Conservation (phyloP, 2,888 invertebrate genomes). For the Limnephilus lunatus region DNA sequence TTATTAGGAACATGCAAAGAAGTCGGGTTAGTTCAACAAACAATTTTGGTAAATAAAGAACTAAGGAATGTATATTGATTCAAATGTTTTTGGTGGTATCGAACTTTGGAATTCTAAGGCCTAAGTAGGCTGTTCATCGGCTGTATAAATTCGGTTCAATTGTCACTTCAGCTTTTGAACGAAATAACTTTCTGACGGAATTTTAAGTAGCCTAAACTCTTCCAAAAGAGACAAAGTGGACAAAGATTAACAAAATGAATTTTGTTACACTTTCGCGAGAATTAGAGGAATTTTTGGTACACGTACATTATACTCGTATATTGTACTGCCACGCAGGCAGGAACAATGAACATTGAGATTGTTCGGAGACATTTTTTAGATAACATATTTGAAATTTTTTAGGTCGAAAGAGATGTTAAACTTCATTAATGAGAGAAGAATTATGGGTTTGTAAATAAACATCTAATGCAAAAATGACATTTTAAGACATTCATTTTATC, state of each 20-base stretch:
- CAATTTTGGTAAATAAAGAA: slow-evolving; percentile 29
- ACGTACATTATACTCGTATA: too few relatives aligned
- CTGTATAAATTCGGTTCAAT: neutral
- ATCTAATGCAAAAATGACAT: neutral
- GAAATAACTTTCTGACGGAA: neutral
- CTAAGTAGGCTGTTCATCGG: neutral
- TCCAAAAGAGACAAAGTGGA: neutral
- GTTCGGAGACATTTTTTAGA: too few relatives aligned
- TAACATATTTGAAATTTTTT: neutral
- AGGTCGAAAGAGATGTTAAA: neutral
- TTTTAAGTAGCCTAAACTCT: neutral
- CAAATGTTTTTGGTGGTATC: slow-evolving; percentile 25
- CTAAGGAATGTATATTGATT: slow-evolving; percentile 5
- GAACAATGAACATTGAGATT: neutral
- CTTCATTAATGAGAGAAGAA: neutral
- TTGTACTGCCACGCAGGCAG: neutral
- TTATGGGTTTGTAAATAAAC: neutral
- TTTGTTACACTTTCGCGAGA: neutral
- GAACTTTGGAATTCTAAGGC: neutral
- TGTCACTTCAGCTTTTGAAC: neutral
- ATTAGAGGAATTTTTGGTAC: neutral
- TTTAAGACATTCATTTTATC: too few relatives aligned
- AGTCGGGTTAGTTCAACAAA: slow-evolving; percentile 6
- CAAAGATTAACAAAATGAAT: neutral
- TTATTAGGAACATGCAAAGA: slow-evolving; percentile 20